Evolutionary conservation across 2,113 vertebrate genomes (phyloP).

Genomic region (Alligator sinensis): DNA sequence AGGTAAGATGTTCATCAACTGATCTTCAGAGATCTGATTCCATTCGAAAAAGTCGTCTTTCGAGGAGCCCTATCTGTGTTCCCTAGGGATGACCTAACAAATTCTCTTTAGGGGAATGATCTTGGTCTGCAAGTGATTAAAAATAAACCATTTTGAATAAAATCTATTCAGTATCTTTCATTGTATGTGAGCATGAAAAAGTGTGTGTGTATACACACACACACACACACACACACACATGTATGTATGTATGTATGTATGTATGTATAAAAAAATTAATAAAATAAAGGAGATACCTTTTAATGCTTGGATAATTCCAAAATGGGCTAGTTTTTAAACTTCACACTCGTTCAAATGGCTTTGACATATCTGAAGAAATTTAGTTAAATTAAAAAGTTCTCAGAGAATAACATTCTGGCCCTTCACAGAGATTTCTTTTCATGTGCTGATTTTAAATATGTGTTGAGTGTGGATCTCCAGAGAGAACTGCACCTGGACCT

Average conservation of each 20-base stretch:
- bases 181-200: not conserved
- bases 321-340: not conserved
- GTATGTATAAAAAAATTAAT: not conserved
- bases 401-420: constrained; percentile 13
- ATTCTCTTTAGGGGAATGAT: not conserved
- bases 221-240: no score
- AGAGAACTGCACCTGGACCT: not conserved
- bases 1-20: not conserved
- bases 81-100: not conserved
- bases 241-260: no score
- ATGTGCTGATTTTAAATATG: constrained; percentile 24
- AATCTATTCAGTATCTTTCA: not conserved
- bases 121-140: not conserved
- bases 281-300: not conserved
- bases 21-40: no score
- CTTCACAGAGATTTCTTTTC: constrained; percentile 26
- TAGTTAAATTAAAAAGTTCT: constrained; percentile 28
- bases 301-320: not conserved
- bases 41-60: not conserved
- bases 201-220: not conserved
- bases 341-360: not conserved
- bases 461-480: constrained; percentile 12
- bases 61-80: not conserved
- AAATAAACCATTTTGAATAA: not conserved
- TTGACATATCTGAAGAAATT: constrained; percentile 10